A percentile compares a stretch with the other conserved stretches of the same genome.
These are phyloP conservation scores for Philaenus spumarius DNA, from an alignment of 1,140 invertebrate species.

Conservation along the genomic window DNA sequence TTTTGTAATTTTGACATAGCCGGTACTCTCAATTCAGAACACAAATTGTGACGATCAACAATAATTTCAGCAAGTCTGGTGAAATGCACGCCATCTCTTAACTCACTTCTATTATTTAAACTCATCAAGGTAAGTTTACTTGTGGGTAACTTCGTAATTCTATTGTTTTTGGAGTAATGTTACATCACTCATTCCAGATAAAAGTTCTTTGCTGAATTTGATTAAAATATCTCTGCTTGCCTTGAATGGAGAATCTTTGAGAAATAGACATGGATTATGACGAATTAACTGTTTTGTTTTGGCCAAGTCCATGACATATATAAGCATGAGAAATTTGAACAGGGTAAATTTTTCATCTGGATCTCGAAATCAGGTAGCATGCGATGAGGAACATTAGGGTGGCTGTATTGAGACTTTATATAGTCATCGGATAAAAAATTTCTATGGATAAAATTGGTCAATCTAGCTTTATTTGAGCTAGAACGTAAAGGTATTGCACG, in stretches of 20 bases:
- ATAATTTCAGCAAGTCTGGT: constrained; percentile 77
- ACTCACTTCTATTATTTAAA: constrained; percentile 70
- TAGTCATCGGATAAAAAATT: constrained; percentile 61
- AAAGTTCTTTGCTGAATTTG: constrained; percentile 71
- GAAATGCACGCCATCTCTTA: constrained; percentile 69
- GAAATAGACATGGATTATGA: no score
- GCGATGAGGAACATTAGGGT: constrained; percentile 45
- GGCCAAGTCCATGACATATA: no score
- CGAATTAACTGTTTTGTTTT: no score
- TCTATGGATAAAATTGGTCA: constrained; percentile 67
- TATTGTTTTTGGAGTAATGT: constrained; percentile 68
- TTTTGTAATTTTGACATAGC: constrained; percentile 80
- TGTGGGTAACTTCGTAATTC: constrained; percentile 67
- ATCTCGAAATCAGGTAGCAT: constrained; percentile 45
- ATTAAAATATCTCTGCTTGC: constrained; percentile 72
- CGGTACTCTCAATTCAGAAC: constrained; percentile 63
- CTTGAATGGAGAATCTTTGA: no score
- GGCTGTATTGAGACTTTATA: constrained; percentile 55
- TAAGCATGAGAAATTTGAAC: no score
- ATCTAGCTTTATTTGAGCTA: constrained; percentile 69
- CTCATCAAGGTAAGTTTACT: constrained; percentile 78
- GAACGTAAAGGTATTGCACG: constrained; percentile 64
- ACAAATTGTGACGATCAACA: constrained; percentile 57
- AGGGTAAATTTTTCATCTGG: no score
- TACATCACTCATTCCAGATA: constrained; percentile 80